phyloP scores from a whole-genome alignment of 2,113 vertebrate genomes.

The Seriola quinqueradiata region DNA sequence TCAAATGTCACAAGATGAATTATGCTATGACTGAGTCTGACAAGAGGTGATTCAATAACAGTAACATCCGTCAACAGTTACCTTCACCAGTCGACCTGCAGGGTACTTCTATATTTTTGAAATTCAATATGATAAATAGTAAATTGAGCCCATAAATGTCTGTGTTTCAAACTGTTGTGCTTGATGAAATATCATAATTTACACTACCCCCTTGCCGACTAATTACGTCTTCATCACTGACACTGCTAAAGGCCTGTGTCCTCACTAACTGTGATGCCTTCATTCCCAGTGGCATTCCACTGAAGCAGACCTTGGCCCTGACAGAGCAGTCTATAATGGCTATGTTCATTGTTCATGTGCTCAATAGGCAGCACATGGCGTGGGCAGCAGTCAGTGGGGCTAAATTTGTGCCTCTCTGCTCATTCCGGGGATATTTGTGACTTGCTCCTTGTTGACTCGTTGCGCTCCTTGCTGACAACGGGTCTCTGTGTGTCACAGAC shows the following conservation, averaged over 20 bases:
- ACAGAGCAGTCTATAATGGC: conserved; percentile 63
- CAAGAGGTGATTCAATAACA: neutral
- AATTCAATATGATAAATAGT: conserved; percentile 1
- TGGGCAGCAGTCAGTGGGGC: conserved; percentile 75
- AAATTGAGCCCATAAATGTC: neutral
- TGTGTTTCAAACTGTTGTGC: neutral
- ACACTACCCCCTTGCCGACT: neutral
- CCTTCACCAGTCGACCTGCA: conserved; percentile 15
- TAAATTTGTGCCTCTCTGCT: conserved; percentile 77
- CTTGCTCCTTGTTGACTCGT: conserved; percentile 74
- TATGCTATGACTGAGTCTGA: neutral
- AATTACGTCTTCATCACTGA: conserved; percentile 28
- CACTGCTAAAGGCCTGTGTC: conserved; percentile 16
- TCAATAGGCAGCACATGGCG: conserved; percentile 75
- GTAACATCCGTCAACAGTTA: conserved; percentile 8
- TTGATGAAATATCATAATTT: neutral
- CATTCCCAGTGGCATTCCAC: conserved; percentile 57
- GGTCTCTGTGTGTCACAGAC: conserved; percentile 64
- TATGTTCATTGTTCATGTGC: conserved; percentile 73
- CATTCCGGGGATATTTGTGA: conserved; percentile 78
- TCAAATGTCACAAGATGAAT: conserved; percentile 32
- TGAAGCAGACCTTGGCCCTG: conserved; percentile 59
- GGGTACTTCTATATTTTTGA: neutral
- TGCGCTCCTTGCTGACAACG: conserved; percentile 71
- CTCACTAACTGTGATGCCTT: conserved; percentile 55